A percentile compares a stretch with the other conserved stretches of the same genome.
phyloP scores from a whole-genome alignment of 2,797 vertebrate genomes.

The Myotis daubentonii region DNA sequence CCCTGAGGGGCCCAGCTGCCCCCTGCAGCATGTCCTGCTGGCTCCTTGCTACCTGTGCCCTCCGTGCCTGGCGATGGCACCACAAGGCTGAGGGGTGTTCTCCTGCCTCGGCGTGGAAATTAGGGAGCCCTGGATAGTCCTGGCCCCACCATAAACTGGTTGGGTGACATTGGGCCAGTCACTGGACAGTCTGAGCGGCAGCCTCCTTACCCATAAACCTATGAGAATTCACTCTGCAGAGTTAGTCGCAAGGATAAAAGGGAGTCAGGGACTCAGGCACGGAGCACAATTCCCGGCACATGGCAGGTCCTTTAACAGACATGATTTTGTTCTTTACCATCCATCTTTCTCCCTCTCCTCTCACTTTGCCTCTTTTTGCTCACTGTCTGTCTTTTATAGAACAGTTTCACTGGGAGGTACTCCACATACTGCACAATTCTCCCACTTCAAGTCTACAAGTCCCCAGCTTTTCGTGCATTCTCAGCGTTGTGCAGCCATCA shows the following conservation, averaged over 20 bases:
- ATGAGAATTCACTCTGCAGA: not conserved
- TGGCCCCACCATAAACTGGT: no score
- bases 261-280: fast-evolving
- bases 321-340: not conserved
- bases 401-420: not conserved
- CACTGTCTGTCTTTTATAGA: no score
- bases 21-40: not conserved
- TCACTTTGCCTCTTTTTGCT: not conserved
- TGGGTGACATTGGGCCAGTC: not conserved
- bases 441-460: not conserved
- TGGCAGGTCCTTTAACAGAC: not conserved
- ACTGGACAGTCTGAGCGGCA: not conserved
- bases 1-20: no score
- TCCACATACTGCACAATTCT: fast-evolving
- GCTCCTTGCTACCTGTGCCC: not conserved
- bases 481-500: fast-evolving
- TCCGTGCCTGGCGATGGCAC: fast-evolving
- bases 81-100: not conserved
- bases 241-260: not conserved
- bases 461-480: not conserved
- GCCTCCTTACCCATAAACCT: not conserved
- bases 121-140: not conserved
- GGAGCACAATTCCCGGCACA: not conserved
- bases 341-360: not conserved
- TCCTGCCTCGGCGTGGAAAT: not conserved